Conservation (phyloP, 2,888 invertebrate species). For the Aporophyla lueneburgensis region DNA sequence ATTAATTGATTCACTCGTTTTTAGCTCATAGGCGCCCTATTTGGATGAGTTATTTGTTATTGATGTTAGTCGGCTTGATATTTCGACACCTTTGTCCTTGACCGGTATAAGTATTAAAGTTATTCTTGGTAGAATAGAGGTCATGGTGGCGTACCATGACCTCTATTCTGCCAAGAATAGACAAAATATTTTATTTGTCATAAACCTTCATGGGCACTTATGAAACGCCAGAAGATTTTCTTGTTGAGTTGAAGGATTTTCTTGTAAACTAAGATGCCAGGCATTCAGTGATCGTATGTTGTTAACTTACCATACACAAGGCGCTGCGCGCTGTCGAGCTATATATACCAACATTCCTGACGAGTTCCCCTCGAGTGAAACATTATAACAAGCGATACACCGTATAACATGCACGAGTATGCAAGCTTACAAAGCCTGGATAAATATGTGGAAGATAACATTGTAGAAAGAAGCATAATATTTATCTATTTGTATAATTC, state of each 20-base stretch:
- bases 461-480: background rate
- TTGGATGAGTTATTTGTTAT: constrained; percentile 1
- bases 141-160: too few species aligned
- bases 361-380: constrained; percentile 5
- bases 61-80: background rate
- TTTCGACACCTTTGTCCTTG: background rate
- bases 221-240: too few species aligned
- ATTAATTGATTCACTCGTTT: constrained; percentile 32
- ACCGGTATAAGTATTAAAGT: background rate
- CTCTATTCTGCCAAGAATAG: too few species aligned
- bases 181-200: too few species aligned
- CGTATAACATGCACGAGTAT: constrained; percentile 22
- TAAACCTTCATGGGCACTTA: too few species aligned
- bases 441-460: constrained; percentile 16
- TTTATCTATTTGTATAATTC: background rate
- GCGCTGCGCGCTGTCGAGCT: background rate
- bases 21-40: background rate
- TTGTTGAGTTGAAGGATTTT: background rate
- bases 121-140: too few species aligned
- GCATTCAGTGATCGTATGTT: constrained; percentile 12
- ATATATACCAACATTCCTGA: constrained; percentile 10
- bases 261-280: background rate
- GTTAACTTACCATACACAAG: background rate
- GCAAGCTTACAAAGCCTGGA: constrained; percentile 12
- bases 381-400: constrained; percentile 48